Percentiles rank a stretch among this genome's conserved stretches.
Evolutionary conservation across 2,797 vertebrate genomes (phyloP).

Genomic region (Tangara arthus): DNA sequence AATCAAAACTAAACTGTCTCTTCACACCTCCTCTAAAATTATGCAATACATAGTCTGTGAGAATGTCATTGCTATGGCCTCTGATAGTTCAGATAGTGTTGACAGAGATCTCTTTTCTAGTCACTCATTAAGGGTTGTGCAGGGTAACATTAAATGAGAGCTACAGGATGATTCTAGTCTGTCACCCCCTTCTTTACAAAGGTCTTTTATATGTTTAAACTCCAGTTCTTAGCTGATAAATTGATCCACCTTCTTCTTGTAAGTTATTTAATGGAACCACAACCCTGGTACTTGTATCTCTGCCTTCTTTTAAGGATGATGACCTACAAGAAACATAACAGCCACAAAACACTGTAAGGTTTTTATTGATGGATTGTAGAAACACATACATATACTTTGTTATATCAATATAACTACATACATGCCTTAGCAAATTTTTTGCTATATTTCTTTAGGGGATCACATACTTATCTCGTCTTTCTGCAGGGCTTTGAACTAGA

Average conservation of each 20-base stretch:
- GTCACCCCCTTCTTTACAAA: not conserved
- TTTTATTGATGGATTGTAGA: not conserved
- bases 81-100: not conserved
- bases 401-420: not conserved
- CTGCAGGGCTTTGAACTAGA: not conserved
- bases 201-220: not conserved
- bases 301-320: not conserved
- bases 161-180: not conserved
- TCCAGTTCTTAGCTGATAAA: not conserved
- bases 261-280: not conserved
- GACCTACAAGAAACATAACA: not conserved
- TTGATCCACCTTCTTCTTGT: not conserved
- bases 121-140: not conserved
- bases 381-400: not conserved
- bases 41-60: not conserved
- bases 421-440: not conserved
- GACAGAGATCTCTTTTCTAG: not conserved
- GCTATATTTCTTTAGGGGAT: not conserved
- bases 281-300: not conserved
- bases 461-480: not conserved
- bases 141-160: not conserved
- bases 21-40: not conserved
- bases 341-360: not conserved
- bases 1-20: not conserved
- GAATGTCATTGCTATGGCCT: not conserved